These are phyloP conservation scores for Hippasteria phrygiana DNA, from an alignment of 53 echinoderm and acorn worm species.

Conservation along the genomic window DNA sequence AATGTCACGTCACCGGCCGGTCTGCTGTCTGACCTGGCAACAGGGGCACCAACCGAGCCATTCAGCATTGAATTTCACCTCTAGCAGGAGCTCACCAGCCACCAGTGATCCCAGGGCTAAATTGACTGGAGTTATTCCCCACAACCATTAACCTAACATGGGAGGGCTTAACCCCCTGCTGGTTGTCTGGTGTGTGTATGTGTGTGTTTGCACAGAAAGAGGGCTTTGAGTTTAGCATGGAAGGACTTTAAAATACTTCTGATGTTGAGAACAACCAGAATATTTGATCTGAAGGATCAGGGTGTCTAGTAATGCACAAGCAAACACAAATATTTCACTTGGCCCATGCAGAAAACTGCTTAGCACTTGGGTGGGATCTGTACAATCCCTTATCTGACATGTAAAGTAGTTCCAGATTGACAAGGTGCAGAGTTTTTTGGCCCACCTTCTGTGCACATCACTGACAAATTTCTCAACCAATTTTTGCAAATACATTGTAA, in stretches of 20 bases:
- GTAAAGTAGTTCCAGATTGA: no score
- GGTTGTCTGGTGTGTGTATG: slow-evolving; percentile 12
- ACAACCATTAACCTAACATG: slow-evolving; percentile 11
- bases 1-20: slow-evolving; percentile 32
- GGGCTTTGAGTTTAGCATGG: neutral
- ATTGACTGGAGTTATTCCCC: neutral
- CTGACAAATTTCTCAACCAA: no score
- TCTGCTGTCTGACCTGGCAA: slow-evolving; percentile 14
- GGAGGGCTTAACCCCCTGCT: slow-evolving; percentile 25
- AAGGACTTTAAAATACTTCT: no score
- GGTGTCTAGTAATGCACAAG: no score
- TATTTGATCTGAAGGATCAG: no score
- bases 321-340: no score
- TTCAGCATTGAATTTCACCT: slow-evolving; percentile 33
- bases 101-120: slow-evolving; percentile 8
- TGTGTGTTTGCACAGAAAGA: neutral
- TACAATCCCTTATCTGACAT: no score
- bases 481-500: no score
- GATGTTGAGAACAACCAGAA: neutral
- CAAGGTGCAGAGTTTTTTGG: no score
- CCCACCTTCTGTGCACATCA: no score
- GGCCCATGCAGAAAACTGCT: no score
- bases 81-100: slow-evolving; percentile 9
- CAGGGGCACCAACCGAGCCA: slow-evolving; percentile 42
- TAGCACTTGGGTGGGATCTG: no score